Percentiles rank a stretch among this genome's conserved stretches.
phyloP scores from a whole-genome alignment of 1,140 invertebrate genomes.

The Tribolium madens region DNA sequence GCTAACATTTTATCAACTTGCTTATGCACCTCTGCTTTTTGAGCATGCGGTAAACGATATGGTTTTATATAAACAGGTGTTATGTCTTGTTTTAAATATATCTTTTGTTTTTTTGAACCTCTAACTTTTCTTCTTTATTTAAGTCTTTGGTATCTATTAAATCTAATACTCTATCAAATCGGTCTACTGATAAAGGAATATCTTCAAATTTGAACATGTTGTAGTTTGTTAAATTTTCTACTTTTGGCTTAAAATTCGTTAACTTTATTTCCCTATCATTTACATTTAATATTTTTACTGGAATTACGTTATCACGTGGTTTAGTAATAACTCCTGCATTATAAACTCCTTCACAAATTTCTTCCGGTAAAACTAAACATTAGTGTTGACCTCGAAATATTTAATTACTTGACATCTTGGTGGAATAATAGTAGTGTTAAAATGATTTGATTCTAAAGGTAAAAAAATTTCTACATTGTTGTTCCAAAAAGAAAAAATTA shows the following conservation, averaged over 20 bases:
- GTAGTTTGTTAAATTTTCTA: slow-evolving; percentile 44
- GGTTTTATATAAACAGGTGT: slow-evolving; percentile 58
- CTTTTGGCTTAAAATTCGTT: slow-evolving; percentile 47
- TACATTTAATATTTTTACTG: slow-evolving; percentile 46
- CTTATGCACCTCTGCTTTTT: slow-evolving; percentile 53
- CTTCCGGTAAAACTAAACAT: slow-evolving; percentile 47
- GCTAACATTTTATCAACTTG: slow-evolving; percentile 48
- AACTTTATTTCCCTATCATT: slow-evolving; percentile 44
- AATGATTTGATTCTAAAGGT: slow-evolving; percentile 31
- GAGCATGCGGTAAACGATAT: slow-evolving; percentile 55
- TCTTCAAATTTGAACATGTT: slow-evolving; percentile 40
- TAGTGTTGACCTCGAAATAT: slow-evolving; percentile 44
- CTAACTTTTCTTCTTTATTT: slow-evolving; percentile 53
- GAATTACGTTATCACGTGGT: slow-evolving; percentile 38
- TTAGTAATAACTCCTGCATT: slow-evolving; percentile 33
- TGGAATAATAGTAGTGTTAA: slow-evolving; percentile 43
- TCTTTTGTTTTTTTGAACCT: slow-evolving; percentile 54
- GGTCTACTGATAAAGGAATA: slow-evolving; percentile 25
- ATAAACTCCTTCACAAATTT: slow-evolving; percentile 46
- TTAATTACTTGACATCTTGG: slow-evolving; percentile 48
- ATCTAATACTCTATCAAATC: slow-evolving; percentile 39
- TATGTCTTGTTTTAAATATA: slow-evolving; percentile 51
- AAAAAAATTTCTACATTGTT: slow-evolving; percentile 18
- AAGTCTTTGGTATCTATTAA: slow-evolving; percentile 54
- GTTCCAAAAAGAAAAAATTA: slow-evolving; percentile 26